These are phyloP conservation scores for Drosophila nigromelanica DNA, from an alignment of 1,140 invertebrate genomes.

Conservation along the genomic window DNA sequence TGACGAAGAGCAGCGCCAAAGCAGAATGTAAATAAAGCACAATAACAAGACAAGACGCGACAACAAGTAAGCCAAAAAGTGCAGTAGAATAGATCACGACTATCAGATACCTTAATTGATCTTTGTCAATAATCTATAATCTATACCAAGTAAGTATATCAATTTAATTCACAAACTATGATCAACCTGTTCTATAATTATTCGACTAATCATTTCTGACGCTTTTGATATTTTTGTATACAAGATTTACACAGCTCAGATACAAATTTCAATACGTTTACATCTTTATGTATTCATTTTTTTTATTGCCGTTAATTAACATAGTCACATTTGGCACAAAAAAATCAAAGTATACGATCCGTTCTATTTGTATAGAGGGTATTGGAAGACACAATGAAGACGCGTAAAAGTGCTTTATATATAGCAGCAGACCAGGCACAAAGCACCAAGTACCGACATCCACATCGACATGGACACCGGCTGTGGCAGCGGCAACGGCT, in stretches of 20 bases:
- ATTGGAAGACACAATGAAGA: slow-evolving; percentile 36
- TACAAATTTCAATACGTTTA: too few relatives aligned
- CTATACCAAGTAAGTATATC: too few relatives aligned
- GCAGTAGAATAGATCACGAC: slow-evolving; percentile 17
- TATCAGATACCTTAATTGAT: slow-evolving; percentile 14
- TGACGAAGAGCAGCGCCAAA: slow-evolving; percentile 68
- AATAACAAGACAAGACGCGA: slow-evolving; percentile 57
- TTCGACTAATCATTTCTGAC: too few relatives aligned
- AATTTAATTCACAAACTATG: too few relatives aligned
- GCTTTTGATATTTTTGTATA: too few relatives aligned
- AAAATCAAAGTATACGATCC: background rate
- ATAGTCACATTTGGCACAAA: background rate
- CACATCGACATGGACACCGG: slow-evolving; percentile 17
- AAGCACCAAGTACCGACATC: slow-evolving; percentile 26
- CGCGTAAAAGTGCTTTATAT: slow-evolving; percentile 49
- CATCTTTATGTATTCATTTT: too few relatives aligned
- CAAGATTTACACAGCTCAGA: too few relatives aligned
- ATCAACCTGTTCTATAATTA: too few relatives aligned
- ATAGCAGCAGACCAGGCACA: slow-evolving; percentile 30
- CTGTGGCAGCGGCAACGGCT: background rate
- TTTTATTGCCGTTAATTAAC: background rate
- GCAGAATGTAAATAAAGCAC: slow-evolving; percentile 75
- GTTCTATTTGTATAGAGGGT: background rate
- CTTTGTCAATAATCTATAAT: too few relatives aligned
- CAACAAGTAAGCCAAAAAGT: slow-evolving; percentile 28